These are phyloP conservation scores for Thunnus maccoyii DNA, from an alignment of 2,113 vertebrate species.

Conservation along the genomic window DNA sequence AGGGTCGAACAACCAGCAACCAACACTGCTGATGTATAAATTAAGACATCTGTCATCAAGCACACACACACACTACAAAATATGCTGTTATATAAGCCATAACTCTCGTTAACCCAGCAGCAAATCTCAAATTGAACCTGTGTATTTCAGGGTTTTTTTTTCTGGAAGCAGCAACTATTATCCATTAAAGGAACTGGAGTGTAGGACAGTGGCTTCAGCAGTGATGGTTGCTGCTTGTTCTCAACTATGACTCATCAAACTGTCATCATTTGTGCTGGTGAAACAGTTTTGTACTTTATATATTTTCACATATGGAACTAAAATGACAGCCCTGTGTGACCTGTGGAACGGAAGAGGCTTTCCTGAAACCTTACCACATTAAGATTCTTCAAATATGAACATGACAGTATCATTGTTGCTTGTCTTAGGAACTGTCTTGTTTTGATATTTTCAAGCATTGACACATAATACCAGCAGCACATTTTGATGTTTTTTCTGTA, in stretches of 20 bases:
- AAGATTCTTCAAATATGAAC: background rate
- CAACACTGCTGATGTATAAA: background rate
- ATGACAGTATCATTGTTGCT: background rate
- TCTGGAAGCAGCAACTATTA: background rate
- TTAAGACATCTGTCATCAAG: background rate
- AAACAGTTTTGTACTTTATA: background rate
- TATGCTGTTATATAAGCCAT: background rate
- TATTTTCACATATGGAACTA: conserved; percentile 7
- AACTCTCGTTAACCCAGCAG: background rate
- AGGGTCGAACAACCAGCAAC: background rate
- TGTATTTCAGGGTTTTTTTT: background rate
- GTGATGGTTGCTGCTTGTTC: background rate
- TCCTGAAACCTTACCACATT: background rate
- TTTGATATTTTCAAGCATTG: background rate
- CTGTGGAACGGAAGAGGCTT: background rate
- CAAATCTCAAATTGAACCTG: background rate
- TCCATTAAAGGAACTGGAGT: too few species aligned
- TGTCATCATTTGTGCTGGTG: background rate
- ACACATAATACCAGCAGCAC: conserved; percentile 39
- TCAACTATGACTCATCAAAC: background rate
- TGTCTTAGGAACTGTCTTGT: background rate
- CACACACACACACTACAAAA: background rate
- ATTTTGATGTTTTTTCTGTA: background rate
- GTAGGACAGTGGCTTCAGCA: background rate
- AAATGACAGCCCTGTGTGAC: background rate